Percentiles rank a stretch among this genome's conserved stretches.
These are phyloP conservation scores for Nesidiocoris tenuis DNA, from an alignment of 2,888 invertebrate genomes.

Conservation along the genomic window DNA sequence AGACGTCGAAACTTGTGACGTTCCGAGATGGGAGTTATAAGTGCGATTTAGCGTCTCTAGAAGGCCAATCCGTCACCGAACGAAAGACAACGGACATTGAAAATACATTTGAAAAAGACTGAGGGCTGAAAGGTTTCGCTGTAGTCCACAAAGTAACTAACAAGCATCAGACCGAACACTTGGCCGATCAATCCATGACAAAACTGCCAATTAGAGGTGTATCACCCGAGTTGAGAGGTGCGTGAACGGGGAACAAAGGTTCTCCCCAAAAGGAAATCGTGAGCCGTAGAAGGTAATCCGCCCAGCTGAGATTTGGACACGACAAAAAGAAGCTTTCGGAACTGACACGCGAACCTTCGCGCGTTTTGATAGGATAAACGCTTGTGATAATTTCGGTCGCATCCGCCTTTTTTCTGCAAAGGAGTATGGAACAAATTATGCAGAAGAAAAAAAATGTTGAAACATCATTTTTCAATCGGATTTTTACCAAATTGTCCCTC, in stretches of 20 bases:
- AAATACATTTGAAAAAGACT: slow-evolving; percentile 47
- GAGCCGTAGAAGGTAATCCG: too few relatives aligned
- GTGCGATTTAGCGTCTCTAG: slow-evolving; percentile 33
- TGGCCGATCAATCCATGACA: slow-evolving; percentile 45
- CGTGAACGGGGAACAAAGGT: not conserved
- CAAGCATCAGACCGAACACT: slow-evolving; percentile 1
- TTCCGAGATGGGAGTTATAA: slow-evolving; percentile 30
- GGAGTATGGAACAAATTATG: too few relatives aligned
- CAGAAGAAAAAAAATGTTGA: too few relatives aligned
- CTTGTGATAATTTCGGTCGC: too few relatives aligned
- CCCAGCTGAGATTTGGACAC: too few relatives aligned
- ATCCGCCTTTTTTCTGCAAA: too few relatives aligned
- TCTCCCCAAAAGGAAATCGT: not conserved
- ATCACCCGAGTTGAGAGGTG: slow-evolving; percentile 16
- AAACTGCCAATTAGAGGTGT: slow-evolving; percentile 47
- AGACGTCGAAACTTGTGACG: not conserved
- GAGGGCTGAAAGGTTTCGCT: slow-evolving; percentile 4
- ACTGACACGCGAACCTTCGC: too few relatives aligned
- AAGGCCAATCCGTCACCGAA: slow-evolving; percentile 45
- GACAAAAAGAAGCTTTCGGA: too few relatives aligned
- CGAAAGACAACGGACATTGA: slow-evolving; percentile 48
- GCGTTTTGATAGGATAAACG: too few relatives aligned
- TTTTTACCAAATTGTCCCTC: too few relatives aligned
- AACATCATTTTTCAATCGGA: too few relatives aligned
- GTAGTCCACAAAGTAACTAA: too few relatives aligned